Conservation (phyloP, 1,140 invertebrate genomes). For the Brachystomella parvula region DNA sequence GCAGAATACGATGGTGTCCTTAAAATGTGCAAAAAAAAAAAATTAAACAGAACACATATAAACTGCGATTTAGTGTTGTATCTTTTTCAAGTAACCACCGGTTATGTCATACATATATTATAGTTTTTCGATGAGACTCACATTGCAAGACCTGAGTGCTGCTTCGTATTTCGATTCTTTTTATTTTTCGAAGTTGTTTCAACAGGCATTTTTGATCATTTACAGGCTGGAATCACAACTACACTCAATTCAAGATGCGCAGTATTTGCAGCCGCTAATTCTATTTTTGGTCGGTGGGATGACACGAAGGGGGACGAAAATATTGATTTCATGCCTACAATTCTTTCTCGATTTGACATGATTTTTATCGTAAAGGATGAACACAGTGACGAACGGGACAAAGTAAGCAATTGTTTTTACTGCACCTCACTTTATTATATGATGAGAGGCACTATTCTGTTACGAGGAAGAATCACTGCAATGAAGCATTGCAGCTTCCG, state of each 20-base stretch:
- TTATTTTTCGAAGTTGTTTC: slow-evolving; percentile 1
- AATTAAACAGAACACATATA: too few species aligned
- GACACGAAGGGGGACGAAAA: slow-evolving; percentile 97
- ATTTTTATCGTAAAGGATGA: slow-evolving; percentile 99
- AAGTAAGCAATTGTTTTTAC: slow-evolving; percentile 48
- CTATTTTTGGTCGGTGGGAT: slow-evolving; percentile 97
- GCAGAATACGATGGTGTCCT: too few species aligned
- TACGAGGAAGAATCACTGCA: background rate
- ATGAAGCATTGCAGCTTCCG: slow-evolving; percentile 6
- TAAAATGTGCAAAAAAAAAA: too few species aligned
- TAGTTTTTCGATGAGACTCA: too few species aligned
- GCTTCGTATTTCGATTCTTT: background rate
- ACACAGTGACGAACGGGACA: slow-evolving; percentile 80
- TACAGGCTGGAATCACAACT: slow-evolving; percentile 91
- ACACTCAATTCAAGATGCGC: slow-evolving; percentile 97
- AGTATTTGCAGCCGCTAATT: slow-evolving; percentile 96
- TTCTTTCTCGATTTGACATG: slow-evolving; percentile 99
- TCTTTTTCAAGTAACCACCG: too few species aligned
- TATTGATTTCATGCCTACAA: slow-evolving; percentile 99
- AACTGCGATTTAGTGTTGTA: too few species aligned
- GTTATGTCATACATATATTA: too few species aligned
- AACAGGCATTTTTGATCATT: background rate
- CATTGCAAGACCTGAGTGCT: too few species aligned
- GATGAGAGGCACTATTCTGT: slow-evolving; percentile 33
- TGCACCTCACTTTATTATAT: slow-evolving; percentile 18